Evolutionary conservation across 2,888 invertebrate species (phyloP), one percentile per base, ranked within the genome.

Genomic region (Flabesymbios commensalis): DNA sequence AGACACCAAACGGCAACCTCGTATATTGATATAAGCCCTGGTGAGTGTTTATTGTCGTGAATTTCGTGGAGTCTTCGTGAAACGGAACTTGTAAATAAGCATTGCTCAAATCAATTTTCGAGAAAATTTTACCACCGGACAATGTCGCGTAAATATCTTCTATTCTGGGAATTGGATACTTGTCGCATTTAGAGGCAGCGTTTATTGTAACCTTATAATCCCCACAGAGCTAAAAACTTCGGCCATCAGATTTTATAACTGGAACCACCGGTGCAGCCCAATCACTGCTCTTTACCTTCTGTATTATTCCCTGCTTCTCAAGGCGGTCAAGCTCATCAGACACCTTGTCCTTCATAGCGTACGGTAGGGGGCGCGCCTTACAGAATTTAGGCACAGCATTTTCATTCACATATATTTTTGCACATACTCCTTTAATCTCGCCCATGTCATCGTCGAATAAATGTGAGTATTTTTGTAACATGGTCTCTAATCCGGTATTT

Each of bases 361-460:
- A 70, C 17, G 67, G 65, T 17, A 71, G 66, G 22, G 67, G 45
- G 43, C 68, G 56, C 14, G 71, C 68, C 36, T 72, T 72, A n/a
- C 56, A 45, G 42, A 68, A 72, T 48, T 59, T 64, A 7, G 65
- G 67, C 5, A 29, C 52, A 2, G 60, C 48, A 32, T 58, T 58
- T 0, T 57, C 56, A 32, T 62, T 57, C n/a, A 63, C 26, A 17
- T 33, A 47, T 10, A 71, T 29, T 28, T 61, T 49, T 3, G 51
- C 57, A 4, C 17, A 19, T 1, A 51, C 45, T 19, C 43, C 36
- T n/a, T 61, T 42, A 26, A 59, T 7, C 17, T 28, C 29, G 3
- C 56, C 59, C 32, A 55, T 47, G 14, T 28, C 43, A 14, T 56
- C 53, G 17, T 17, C 45, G 32, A 62, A 61, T 14, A 61, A n/a